phyloP scores from a whole-genome alignment of 2,888 invertebrate species.

The Saturnia pavonia region DNA sequence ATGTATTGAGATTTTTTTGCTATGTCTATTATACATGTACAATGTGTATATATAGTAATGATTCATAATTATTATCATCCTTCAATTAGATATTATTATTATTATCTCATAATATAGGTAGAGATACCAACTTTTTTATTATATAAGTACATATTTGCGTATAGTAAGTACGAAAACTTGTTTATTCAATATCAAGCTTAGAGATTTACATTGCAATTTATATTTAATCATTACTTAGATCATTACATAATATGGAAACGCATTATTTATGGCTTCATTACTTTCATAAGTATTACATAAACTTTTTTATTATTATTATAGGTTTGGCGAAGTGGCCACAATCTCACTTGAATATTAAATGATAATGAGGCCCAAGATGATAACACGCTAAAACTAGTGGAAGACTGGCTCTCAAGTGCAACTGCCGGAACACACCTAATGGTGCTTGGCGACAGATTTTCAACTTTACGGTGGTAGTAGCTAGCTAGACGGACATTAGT shows the following conservation, averaged over 20 bases:
- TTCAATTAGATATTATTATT: background rate
- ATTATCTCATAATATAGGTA: background rate
- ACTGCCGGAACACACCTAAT: too few species aligned
- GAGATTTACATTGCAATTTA: background rate
- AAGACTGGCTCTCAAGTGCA: too few species aligned
- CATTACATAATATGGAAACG: constrained; percentile 4
- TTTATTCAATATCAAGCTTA: background rate
- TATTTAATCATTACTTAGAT: background rate
- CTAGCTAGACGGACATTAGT: too few species aligned
- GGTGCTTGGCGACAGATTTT: too few species aligned
- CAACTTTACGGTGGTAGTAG: too few species aligned
- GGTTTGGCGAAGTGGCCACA: too few species aligned
- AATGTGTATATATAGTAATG: too few species aligned
- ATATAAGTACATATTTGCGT: background rate
- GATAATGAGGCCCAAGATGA: too few species aligned
- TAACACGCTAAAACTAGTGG: too few species aligned
- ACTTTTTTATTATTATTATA: background rate
- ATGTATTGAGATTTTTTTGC: too few species aligned
- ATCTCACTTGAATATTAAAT: too few species aligned
- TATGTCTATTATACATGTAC: too few species aligned
- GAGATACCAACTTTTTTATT: background rate
- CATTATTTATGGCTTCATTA: background rate
- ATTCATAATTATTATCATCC: background rate
- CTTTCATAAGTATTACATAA: background rate
- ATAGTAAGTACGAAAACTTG: background rate